Evolutionary conservation across 1,140 invertebrate genomes (phyloP).

Genomic region (Meloidogyne floridensis): DNA sequence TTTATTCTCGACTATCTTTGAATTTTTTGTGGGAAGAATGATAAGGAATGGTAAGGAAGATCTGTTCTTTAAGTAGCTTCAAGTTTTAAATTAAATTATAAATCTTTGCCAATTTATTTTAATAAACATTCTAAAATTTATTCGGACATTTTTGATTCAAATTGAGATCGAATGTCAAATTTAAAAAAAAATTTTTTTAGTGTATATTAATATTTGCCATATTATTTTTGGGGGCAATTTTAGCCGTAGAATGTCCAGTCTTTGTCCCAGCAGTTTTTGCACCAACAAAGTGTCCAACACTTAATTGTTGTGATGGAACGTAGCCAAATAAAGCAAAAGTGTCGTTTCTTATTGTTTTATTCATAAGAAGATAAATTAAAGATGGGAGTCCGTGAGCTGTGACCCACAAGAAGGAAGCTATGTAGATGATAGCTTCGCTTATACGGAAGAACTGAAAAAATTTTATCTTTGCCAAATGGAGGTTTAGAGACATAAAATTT

Average conservation of each 20-base stretch:
- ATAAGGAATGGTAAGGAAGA: too few relatives aligned
- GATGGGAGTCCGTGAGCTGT: conserved; percentile 30
- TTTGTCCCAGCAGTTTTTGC: not conserved
- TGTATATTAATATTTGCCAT: not conserved
- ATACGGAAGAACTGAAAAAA: conserved; percentile 28
- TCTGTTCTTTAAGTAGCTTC: too few relatives aligned
- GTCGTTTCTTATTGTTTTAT: conserved; percentile 29
- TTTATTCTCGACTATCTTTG: not conserved
- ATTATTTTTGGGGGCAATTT: not conserved
- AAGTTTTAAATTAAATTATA: too few relatives aligned
- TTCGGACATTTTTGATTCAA: too few relatives aligned
- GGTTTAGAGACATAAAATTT: not conserved
- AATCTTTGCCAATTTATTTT: too few relatives aligned
- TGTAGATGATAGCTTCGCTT: conserved; percentile 15
- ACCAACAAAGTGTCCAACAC: not conserved
- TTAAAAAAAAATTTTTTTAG: not conserved
- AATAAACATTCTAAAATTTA: too few relatives aligned
- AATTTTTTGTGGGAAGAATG: too few relatives aligned
- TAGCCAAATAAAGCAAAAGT: conserved; percentile 11
- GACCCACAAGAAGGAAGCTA: conserved; percentile 24
- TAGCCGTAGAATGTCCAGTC: not conserved
- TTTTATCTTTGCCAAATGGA: not conserved
- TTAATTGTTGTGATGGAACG: not conserved
- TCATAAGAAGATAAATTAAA: conserved; percentile 31
- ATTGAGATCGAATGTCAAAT: too few relatives aligned